Percentiles rank a stretch among this genome's conserved stretches.
Conservation (phyloP, 2,888 invertebrate species). For the Thysanoteuthis rhombus region DNA sequence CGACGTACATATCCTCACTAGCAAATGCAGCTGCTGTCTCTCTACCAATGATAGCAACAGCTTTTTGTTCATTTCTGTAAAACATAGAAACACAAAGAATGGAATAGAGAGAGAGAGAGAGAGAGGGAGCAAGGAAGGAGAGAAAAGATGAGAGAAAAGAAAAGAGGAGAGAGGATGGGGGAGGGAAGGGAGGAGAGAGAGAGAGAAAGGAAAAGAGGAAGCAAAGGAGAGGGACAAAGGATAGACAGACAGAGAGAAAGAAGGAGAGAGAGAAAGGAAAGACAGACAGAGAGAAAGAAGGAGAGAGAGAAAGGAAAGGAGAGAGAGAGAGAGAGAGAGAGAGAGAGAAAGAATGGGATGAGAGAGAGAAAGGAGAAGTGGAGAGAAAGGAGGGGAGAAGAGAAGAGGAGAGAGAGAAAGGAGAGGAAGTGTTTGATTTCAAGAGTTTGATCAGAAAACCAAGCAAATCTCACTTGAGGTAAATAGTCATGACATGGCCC, state of each 20-base stretch:
- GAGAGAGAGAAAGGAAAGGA: background rate
- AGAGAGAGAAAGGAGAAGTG: background rate
- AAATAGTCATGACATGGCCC: slow-evolving; percentile 67
- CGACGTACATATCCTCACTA: slow-evolving; percentile 45
- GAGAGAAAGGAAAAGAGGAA: background rate
- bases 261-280: no score
- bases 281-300: no score
- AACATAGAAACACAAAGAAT: background rate
- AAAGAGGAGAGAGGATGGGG: background rate
- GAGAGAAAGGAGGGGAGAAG: background rate
- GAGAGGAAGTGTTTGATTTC: no score
- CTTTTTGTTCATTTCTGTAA: slow-evolving; percentile 44
- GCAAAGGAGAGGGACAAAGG: background rate
- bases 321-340: background rate
- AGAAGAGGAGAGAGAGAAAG: background rate
- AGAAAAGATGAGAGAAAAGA: background rate
- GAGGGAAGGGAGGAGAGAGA: background rate
- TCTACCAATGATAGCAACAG: slow-evolving; percentile 74
- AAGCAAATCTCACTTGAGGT: slow-evolving; percentile 48
- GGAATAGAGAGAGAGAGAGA: background rate
- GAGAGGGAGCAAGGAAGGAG: background rate
- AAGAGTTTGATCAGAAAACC: background rate
- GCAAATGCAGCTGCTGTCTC: slow-evolving; percentile 80
- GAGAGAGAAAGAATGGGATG: no score
- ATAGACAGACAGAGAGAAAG: background rate